These are phyloP conservation scores for Lophius piscatorius DNA, from an alignment of 2,113 vertebrate species.

Conservation along the genomic window DNA sequence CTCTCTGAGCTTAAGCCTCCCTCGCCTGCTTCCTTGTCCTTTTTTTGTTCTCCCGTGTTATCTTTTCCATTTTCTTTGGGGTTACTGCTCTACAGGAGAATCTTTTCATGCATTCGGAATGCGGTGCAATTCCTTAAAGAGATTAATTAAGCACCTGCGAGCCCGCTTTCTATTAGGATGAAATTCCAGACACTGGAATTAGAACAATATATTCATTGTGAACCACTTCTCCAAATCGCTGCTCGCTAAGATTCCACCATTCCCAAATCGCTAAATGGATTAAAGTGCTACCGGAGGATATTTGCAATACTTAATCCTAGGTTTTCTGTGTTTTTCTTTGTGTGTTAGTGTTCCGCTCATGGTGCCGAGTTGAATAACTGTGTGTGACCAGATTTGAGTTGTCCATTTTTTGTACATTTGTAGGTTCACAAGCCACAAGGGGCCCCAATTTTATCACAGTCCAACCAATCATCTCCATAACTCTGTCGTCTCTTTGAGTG, in stretches of 20 bases:
- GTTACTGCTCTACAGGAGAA: conserved; percentile 24
- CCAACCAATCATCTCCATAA: conserved; percentile 13
- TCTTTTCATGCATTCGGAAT: conserved; percentile 19
- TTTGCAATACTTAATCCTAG: not conserved
- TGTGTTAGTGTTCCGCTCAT: not conserved
- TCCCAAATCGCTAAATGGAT: conserved; percentile 1
- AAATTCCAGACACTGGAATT: conserved; percentile 18
- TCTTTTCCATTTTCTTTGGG: conserved; percentile 12
- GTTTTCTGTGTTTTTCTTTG: conserved; percentile 4
- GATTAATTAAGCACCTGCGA: conserved; percentile 7
- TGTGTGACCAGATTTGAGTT: too few relatives aligned
- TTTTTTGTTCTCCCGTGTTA: conserved; percentile 2
- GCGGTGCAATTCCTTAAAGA: conserved; percentile 16
- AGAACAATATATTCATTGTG: conserved; percentile 11
- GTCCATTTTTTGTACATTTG: too few relatives aligned
- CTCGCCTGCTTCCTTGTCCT: conserved; percentile 16
- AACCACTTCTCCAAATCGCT: conserved; percentile 1
- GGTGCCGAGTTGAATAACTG: not conserved
- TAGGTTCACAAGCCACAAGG: conserved; percentile 42
- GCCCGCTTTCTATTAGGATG: conserved; percentile 25
- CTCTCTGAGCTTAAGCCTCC: conserved; percentile 12
- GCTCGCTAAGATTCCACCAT: not conserved
- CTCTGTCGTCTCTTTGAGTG: not conserved
- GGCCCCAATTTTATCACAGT: conserved; percentile 37
- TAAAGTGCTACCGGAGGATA: not conserved